These are phyloP conservation scores for Myotis yumanensis DNA, from an alignment of 2,113 vertebrate genomes.

Conservation along the genomic window DNA sequence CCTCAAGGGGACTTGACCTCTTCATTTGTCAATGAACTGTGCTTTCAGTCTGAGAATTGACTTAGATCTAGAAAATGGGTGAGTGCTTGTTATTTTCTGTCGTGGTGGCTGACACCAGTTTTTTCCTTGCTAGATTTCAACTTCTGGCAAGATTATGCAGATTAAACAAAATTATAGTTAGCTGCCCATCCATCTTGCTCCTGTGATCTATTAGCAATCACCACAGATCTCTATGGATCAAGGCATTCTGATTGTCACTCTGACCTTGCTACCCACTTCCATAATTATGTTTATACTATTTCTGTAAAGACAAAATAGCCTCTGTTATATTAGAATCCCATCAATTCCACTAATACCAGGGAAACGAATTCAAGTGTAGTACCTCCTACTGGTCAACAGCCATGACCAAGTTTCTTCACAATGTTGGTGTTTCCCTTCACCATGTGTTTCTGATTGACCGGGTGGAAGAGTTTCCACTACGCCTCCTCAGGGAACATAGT, in stretches of 20 bases:
- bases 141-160: background rate
- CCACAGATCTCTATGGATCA: background rate
- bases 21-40: background rate
- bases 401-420: background rate
- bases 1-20: background rate
- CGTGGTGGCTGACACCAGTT: background rate
- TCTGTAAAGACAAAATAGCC: conserved; percentile 25
- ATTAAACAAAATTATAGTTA: background rate
- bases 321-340: background rate
- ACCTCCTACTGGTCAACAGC: background rate
- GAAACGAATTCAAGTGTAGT: background rate
- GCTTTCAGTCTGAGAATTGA: background rate
- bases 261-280: background rate
- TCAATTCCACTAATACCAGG: background rate
- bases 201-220: background rate
- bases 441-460: background rate
- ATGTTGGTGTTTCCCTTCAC: background rate
- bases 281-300: background rate
- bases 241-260: background rate
- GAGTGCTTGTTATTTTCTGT: background rate
- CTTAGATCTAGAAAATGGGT: background rate
- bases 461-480: background rate
- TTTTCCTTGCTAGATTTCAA: conserved; percentile 1
- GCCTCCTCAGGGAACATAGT: background rate
- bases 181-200: background rate